These are phyloP conservation scores for Drosophila flavopinicola DNA, from an alignment of 2,888 invertebrate genomes.

Conservation along the genomic window DNA sequence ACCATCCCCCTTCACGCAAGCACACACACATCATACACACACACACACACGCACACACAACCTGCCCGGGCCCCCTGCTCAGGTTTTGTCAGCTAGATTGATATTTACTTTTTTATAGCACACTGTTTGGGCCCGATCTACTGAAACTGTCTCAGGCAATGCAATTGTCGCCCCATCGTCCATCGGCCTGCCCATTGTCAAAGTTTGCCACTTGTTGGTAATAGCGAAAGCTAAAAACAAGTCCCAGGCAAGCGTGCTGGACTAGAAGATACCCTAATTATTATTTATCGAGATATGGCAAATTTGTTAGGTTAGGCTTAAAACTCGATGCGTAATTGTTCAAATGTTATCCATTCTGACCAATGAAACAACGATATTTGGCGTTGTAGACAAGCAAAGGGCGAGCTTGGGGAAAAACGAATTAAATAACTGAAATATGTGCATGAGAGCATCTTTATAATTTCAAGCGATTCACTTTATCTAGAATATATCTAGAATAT, in stretches of 20 bases:
- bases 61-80: not conserved
- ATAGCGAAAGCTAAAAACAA: slow-evolving; percentile 26
- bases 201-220: slow-evolving; percentile 48
- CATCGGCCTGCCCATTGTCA: slow-evolving; percentile 9
- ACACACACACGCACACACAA: not conserved
- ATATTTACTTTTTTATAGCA: slow-evolving; percentile 66
- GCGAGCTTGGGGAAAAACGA: too few relatives aligned
- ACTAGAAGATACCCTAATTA: slow-evolving; percentile 8
- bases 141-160: slow-evolving; percentile 13
- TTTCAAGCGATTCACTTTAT: too few relatives aligned
- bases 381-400: too few relatives aligned
- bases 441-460: too few relatives aligned
- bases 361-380: too few relatives aligned
- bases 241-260: not conserved
- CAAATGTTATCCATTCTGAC: too few relatives aligned
- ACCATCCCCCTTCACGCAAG: not conserved
- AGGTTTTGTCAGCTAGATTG: slow-evolving; percentile 54
- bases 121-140: slow-evolving; percentile 42
- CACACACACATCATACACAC: too few relatives aligned
- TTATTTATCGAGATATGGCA: too few relatives aligned
- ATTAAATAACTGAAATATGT: too few relatives aligned
- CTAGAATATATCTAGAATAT: too few relatives aligned
- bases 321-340: too few relatives aligned
- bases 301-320: too few relatives aligned
- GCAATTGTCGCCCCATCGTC: slow-evolving; percentile 19